phyloP scores from a whole-genome alignment of 2,113 vertebrate species.

The Helogale parvula region DNA sequence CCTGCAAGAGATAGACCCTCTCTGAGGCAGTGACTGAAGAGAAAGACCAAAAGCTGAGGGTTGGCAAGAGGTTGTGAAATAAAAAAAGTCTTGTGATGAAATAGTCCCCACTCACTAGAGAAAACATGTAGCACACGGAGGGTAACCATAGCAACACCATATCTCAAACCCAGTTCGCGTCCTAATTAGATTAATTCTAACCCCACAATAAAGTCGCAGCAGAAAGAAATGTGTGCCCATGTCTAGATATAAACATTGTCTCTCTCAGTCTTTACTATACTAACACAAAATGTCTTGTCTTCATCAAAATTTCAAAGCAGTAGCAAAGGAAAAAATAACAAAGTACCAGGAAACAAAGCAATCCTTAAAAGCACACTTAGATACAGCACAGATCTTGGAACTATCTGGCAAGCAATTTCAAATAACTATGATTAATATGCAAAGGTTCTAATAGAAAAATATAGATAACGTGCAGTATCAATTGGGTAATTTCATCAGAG shows the following conservation, averaged over 20 bases:
- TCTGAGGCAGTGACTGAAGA: neutral
- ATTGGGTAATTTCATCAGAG: neutral
- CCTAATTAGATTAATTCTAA: neutral
- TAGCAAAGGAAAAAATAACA: neutral
- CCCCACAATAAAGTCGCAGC: neutral
- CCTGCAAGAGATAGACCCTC: neutral
- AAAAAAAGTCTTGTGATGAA: neutral
- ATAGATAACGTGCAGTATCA: neutral
- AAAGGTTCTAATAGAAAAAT: neutral
- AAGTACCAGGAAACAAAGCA: neutral
- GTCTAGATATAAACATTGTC: neutral
- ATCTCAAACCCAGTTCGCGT: neutral
- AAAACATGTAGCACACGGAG: neutral
- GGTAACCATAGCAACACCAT: neutral
- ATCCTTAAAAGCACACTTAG: neutral
- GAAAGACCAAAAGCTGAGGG: neutral
- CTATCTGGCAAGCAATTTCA: neutral
- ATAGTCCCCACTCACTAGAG: neutral
- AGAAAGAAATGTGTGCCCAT: neutral
- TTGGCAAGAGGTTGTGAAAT: neutral
- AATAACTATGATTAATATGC: neutral
- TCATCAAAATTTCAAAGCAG: neutral
- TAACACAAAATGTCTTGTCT: neutral
- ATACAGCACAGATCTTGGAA: neutral
- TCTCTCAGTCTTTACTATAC: neutral